Evolutionary conservation across 2,888 invertebrate species (phyloP).

Genomic region (Megamerina dolium): DNA sequence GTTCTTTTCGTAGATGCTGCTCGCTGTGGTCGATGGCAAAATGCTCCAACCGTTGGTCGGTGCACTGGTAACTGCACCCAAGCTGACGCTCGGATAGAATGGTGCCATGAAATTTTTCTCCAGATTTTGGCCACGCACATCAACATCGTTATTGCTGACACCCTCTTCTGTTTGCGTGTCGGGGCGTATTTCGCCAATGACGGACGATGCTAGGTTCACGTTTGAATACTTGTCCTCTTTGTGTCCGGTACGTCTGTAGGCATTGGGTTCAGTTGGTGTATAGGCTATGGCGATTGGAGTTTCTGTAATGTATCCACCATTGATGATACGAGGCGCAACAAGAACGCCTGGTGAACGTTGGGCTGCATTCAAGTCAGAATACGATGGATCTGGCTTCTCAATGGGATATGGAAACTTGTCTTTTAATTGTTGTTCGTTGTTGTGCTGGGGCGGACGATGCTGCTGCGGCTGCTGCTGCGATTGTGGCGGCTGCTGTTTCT

Average conservation of each 20-base stretch:
- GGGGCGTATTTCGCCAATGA: slow-evolving; percentile 50
- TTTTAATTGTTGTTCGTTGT: slow-evolving; percentile 39
- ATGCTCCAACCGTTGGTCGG: slow-evolving; percentile 59
- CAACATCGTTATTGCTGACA: slow-evolving; percentile 37
- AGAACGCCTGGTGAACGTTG: slow-evolving; percentile 43
- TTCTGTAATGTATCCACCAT: slow-evolving; percentile 49
- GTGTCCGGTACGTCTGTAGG: slow-evolving; percentile 21
- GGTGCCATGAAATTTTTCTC: slow-evolving; percentile 61
- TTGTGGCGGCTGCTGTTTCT: slow-evolving; percentile 40
- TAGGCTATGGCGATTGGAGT: slow-evolving; percentile 62
- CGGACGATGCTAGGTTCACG: slow-evolving; percentile 51
- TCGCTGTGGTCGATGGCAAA: slow-evolving; percentile 42
- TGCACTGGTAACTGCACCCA: slow-evolving; percentile 52
- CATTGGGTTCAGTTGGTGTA: slow-evolving; percentile 54
- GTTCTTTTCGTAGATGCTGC: slow-evolving; percentile 37
- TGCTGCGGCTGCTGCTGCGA: slow-evolving; percentile 38
- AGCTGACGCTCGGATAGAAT: slow-evolving; percentile 61
- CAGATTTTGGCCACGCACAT: slow-evolving; percentile 44
- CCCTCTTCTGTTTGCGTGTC: slow-evolving; percentile 42
- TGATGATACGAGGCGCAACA: slow-evolving; percentile 50
- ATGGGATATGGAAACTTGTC: slow-evolving; percentile 62
- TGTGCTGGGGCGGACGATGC: slow-evolving; percentile 22
- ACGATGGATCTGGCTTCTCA: slow-evolving; percentile 55
- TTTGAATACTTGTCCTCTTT: slow-evolving; percentile 43
- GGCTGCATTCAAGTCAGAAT: slow-evolving; percentile 29